These are phyloP conservation scores for Brenthis ino DNA, from an alignment of 2,888 invertebrate genomes.

Conservation along the genomic window DNA sequence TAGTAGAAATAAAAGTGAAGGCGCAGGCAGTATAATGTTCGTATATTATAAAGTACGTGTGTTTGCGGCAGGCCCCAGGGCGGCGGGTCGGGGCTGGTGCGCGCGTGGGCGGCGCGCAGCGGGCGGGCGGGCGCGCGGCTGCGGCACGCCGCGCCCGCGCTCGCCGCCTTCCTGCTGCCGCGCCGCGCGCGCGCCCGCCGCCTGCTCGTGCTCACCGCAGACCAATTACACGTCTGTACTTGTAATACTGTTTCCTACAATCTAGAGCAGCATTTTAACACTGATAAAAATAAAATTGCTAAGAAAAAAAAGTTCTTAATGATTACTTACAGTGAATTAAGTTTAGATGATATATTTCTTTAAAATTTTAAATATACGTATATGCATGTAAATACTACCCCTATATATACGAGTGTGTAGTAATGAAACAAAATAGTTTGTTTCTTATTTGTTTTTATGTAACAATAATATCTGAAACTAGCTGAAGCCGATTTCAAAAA, in stretches of 20 bases:
- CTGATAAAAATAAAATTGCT: no score
- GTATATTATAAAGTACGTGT: neutral
- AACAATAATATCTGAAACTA: no score
- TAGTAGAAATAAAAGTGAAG: neutral
- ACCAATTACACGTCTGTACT: slow-evolving; percentile 3
- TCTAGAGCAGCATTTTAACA: no score
- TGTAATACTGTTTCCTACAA: neutral
- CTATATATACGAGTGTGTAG: no score
- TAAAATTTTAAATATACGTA: no score
- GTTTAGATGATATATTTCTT: no score
- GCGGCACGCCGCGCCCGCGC: slow-evolving; percentile 31
- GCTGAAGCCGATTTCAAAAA: no score
- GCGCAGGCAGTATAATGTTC: neutral
- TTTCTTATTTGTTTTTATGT: no score
- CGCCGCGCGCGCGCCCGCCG: slow-evolving; percentile 20
- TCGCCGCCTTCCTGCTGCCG: slow-evolving; percentile 38
- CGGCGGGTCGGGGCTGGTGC: slow-evolving; percentile 34
- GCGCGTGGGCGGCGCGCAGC: slow-evolving; percentile 39
- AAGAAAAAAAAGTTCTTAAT: no score
- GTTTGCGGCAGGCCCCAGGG: slow-evolving; percentile 39
- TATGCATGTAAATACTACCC: no score
- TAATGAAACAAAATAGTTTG: no score
- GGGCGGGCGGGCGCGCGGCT: slow-evolving; percentile 26
- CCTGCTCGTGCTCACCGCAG: slow-evolving; percentile 12
- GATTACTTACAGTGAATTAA: no score